A percentile compares a stretch with the other conserved stretches of the same genome.
Conservation (phyloP, 2,113 vertebrate genomes). For the Tichodroma muraria region DNA sequence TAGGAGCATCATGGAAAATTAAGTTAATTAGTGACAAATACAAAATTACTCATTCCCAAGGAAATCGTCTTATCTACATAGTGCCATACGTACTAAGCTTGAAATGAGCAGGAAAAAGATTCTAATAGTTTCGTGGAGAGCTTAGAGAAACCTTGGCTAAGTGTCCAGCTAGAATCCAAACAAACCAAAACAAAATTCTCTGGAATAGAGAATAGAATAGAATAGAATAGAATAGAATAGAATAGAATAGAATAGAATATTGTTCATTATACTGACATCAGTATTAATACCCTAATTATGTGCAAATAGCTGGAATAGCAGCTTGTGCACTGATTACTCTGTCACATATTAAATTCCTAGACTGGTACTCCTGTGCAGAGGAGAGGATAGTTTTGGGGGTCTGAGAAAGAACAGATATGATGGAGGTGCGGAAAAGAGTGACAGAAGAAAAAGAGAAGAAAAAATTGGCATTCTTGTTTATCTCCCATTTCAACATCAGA, state of each 20-base stretch:
- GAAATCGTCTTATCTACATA: not conserved
- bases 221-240: not conserved
- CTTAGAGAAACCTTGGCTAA: not conserved
- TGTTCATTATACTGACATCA: not conserved
- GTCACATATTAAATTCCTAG: not conserved
- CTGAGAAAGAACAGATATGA: not conserved
- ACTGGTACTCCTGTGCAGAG: not conserved
- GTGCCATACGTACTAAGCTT: not conserved
- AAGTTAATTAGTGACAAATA: not conserved
- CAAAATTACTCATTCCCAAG: not conserved
- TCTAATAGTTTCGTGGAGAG: not conserved
- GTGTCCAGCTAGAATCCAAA: not conserved
- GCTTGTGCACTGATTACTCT: not conserved
- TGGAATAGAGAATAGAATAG: not conserved
- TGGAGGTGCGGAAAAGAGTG: rapidly evolving
- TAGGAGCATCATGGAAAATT: not conserved
- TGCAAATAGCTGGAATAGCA: not conserved
- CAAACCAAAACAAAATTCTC: not conserved
- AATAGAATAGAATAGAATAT: not conserved
- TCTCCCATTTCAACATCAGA: not conserved
- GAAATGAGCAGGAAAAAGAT: not conserved
- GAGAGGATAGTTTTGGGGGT: not conserved
- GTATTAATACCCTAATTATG: not conserved
- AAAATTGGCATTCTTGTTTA: not conserved
- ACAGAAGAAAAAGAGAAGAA: not conserved